phyloP scores from a whole-genome alignment of 2,113 vertebrate genomes.

The Phaethon lepturus region DNA sequence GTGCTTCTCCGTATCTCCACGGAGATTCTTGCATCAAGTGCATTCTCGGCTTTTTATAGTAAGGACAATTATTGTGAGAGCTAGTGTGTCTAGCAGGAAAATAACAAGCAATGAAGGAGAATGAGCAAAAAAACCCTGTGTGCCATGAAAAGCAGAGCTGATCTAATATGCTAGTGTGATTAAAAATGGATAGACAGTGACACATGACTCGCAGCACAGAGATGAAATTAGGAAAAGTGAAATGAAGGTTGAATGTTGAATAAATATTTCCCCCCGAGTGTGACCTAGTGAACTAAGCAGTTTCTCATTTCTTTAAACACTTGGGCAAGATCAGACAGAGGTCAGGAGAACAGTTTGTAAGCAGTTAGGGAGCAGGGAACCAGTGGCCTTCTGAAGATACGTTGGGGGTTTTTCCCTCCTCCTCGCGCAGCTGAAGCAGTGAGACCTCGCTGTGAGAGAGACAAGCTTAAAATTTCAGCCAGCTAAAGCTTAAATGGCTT shows the following conservation, averaged over 20 bases:
- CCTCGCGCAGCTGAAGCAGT: rapidly evolving
- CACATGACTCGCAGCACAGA: background rate
- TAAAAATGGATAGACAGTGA: background rate
- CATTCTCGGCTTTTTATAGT: conserved; percentile 11
- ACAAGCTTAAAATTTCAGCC: too few relatives aligned
- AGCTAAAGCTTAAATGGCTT: rapidly evolving
- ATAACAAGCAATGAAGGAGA: background rate
- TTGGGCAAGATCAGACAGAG: background rate
- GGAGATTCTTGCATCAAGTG: background rate
- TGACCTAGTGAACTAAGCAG: background rate
- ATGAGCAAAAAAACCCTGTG: background rate
- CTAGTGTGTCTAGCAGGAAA: background rate
- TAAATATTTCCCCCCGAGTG: rapidly evolving
- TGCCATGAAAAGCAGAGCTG: background rate
- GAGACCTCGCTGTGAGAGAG: background rate
- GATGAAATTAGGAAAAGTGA: background rate
- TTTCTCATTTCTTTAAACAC: rapidly evolving
- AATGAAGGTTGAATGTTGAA: background rate
- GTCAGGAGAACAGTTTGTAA: background rate
- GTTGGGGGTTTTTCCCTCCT: background rate
- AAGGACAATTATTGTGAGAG: background rate
- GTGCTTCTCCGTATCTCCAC: rapidly evolving
- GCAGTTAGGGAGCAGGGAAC: background rate
- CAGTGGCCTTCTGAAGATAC: background rate
- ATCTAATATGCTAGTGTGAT: background rate